Percentiles rank a stretch among this genome's conserved stretches.
These are phyloP conservation scores for Ptilorrhoa leucosticta DNA, from an alignment of 2,113 vertebrate genomes.

Conservation along the genomic window DNA sequence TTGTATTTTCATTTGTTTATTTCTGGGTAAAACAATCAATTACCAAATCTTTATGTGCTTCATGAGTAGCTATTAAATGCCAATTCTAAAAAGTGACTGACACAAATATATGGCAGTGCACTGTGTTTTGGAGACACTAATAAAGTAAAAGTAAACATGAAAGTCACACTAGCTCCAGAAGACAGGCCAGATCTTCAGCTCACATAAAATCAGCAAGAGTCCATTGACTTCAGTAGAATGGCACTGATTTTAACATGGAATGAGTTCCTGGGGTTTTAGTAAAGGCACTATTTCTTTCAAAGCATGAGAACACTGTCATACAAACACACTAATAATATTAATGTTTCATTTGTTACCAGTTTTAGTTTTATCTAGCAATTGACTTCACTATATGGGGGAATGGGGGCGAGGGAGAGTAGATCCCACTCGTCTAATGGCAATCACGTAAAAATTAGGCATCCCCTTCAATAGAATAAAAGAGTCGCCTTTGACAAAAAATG, in stretches of 20 bases:
- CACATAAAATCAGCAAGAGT: background rate
- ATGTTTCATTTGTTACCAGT: background rate
- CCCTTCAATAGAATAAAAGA: background rate
- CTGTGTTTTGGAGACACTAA: background rate
- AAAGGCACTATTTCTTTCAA: background rate
- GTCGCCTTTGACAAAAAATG: background rate
- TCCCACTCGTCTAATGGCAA: background rate
- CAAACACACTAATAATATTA: background rate
- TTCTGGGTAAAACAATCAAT: background rate
- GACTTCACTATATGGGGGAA: background rate
- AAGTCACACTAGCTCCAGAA: slow-evolving; percentile 5
- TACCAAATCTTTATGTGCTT: background rate
- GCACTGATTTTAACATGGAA: background rate
- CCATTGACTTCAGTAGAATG: background rate
- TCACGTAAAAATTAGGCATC: background rate
- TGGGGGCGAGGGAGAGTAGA: background rate
- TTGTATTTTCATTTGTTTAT: background rate
- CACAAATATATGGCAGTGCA: background rate
- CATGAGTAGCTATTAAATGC: background rate
- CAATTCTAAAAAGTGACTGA: slow-evolving; percentile 24
- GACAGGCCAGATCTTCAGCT: background rate
- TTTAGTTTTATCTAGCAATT: background rate
- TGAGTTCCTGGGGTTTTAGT: background rate
- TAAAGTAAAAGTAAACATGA: slow-evolving; percentile 22
- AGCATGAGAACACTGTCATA: background rate